phyloP scores from a whole-genome alignment of 1,140 invertebrate genomes.

The Solenopsis invicta region DNA sequence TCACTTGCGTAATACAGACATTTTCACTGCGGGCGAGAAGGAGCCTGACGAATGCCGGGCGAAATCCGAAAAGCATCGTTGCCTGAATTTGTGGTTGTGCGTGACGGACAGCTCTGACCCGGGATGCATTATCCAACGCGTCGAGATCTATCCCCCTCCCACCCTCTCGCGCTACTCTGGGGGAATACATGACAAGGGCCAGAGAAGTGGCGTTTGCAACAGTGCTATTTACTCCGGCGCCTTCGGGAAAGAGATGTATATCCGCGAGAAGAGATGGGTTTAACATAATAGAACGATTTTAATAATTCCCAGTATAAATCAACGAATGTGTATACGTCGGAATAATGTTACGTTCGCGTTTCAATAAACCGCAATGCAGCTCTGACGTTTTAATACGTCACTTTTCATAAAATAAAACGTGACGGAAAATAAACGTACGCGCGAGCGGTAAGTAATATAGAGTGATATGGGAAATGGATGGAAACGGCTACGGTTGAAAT shows the following conservation, averaged over 20 bases:
- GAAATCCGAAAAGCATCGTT: conserved; percentile 67
- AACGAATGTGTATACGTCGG: background rate
- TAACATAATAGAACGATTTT: conserved; percentile 63
- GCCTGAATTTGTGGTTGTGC: conserved; percentile 62
- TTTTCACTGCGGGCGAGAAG: conserved; percentile 32
- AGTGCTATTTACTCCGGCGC: conserved; percentile 57
- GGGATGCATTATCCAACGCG: conserved; percentile 70
- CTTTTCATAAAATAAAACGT: conserved; percentile 38
- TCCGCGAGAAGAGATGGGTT: conserved; percentile 14
- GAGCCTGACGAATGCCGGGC: conserved; percentile 45
- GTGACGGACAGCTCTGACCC: conserved; percentile 66
- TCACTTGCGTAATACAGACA: conserved; percentile 42
- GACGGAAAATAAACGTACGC: background rate
- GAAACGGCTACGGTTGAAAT: background rate
- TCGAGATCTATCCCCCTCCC: conserved; percentile 28
- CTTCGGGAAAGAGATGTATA: conserved; percentile 28
- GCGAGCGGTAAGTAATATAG: background rate
- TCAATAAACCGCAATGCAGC: conserved; percentile 46
- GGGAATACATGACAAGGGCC: conserved; percentile 48
- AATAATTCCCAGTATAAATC: conserved; percentile 61
- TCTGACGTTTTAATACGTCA: conserved; percentile 27
- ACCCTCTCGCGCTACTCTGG: conserved; percentile 6
- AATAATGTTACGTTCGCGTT: conserved; percentile 14
- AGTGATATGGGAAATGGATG: background rate
- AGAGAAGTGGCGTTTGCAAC: conserved; percentile 33